phyloP scores from a whole-genome alignment of 2,113 vertebrate species.

The Vulpes lagopus region DNA sequence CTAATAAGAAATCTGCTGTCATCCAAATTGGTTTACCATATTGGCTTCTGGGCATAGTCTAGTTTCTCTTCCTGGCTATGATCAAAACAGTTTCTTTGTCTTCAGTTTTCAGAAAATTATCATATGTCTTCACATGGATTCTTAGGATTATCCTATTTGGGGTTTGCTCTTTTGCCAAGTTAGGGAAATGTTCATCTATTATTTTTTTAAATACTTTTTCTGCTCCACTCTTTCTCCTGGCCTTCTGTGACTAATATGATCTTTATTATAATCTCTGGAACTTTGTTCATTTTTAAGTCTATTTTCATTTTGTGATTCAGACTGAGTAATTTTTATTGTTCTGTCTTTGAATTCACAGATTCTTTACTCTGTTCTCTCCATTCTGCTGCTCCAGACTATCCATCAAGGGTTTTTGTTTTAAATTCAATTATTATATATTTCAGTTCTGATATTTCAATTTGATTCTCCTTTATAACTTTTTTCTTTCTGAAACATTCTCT shows the following conservation, averaged over 20 bases:
- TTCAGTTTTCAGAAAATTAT: not conserved
- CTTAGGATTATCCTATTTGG: not conserved
- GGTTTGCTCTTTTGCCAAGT: constrained; percentile 20
- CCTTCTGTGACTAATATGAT: not conserved
- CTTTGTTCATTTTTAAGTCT: not conserved
- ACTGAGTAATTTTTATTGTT: not conserved
- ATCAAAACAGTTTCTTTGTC: not conserved
- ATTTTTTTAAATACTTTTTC: not conserved
- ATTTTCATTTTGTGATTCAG: not conserved
- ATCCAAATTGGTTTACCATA: not conserved
- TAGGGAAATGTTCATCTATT: not conserved
- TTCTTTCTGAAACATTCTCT: not conserved
- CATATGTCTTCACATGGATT: not conserved
- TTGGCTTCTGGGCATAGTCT: not conserved
- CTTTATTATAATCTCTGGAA: not conserved
- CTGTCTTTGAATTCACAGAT: not conserved
- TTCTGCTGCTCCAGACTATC: not conserved
- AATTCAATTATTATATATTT: not conserved
- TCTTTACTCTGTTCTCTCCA: not conserved
- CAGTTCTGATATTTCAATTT: not conserved
- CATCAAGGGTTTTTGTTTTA: not conserved
- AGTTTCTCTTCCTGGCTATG: not conserved
- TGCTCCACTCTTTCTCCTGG: not conserved
- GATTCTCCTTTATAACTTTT: not conserved
- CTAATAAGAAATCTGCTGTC: not conserved